Conservation (phyloP, 2,888 invertebrate species). For the Rhabditoides inermis region DNA sequence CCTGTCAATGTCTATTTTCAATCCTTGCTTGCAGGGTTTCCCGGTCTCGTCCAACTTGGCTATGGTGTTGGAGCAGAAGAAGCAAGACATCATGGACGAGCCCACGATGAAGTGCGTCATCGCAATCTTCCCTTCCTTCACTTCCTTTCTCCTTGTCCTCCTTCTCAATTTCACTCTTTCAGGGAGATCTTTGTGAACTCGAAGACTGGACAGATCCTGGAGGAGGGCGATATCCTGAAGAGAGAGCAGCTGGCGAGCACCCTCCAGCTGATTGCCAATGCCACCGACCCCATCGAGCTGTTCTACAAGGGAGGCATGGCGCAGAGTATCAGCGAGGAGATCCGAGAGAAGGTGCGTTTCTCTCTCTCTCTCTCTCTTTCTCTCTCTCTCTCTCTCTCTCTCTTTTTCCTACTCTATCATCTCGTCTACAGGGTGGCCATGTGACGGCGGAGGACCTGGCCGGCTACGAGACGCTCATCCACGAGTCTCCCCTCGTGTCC, state of each 20-base stretch:
- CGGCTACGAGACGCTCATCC: conserved; percentile 36
- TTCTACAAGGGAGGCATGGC: conserved; percentile 52
- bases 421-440: conserved; percentile 24
- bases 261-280: conserved; percentile 37
- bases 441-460: conserved; percentile 40
- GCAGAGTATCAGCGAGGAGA: conserved; percentile 49
- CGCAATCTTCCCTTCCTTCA: neutral
- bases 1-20: too few relatives aligned
- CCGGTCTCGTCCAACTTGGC: conserved; percentile 49
- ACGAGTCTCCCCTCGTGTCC: conserved; percentile 37
- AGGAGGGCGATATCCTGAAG: conserved; percentile 51
- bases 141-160: neutral
- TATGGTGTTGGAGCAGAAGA: conserved; percentile 41
- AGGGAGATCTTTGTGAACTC: conserved; percentile 47
- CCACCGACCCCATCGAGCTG: conserved; percentile 45
- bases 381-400: too few relatives aligned
- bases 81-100: conserved; percentile 40
- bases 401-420: too few relatives aligned
- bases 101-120: conserved; percentile 35
- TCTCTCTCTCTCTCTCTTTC: too few relatives aligned
- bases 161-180: conserved; percentile 3
- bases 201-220: conserved; percentile 45
- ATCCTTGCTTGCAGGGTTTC: too few relatives aligned
- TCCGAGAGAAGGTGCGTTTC: conserved; percentile 38
- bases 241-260: conserved; percentile 39